Evolutionary conservation across 2,888 invertebrate genomes (phyloP).

Genomic region (Cryptophagus acutangulus): DNA sequence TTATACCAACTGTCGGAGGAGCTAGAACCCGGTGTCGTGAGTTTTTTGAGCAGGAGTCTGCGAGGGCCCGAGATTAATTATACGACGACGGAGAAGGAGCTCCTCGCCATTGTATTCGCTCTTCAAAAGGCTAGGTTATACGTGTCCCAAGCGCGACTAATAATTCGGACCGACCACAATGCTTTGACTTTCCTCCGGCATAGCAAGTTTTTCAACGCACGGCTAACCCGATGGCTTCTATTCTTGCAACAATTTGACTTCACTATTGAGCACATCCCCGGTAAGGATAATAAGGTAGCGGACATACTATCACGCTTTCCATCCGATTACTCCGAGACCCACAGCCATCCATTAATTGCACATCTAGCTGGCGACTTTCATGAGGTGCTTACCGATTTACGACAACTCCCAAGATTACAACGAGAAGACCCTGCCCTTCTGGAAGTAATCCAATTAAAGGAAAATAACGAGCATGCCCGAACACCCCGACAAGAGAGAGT

Average conservation of each 20-base stretch:
- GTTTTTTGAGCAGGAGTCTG: conserved; percentile 16
- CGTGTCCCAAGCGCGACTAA: conserved; percentile 10
- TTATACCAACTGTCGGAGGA: conserved; percentile 14
- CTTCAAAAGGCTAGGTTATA: conserved; percentile 15
- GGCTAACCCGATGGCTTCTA: conserved; percentile 18
- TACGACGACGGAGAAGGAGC: conserved; percentile 22
- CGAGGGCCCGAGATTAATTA: conserved; percentile 17
- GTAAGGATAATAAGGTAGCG: conserved; percentile 15
- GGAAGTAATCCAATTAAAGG: too few relatives aligned
- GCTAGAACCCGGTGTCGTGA: conserved; percentile 15
- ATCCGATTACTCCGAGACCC: too few relatives aligned
- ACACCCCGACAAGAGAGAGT: too few relatives aligned
- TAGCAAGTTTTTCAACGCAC: conserved; percentile 17
- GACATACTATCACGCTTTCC: conserved; percentile 16
- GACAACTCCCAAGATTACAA: too few relatives aligned
- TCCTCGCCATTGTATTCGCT: conserved; percentile 16
- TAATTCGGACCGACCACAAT: conserved; percentile 20
- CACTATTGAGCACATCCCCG: conserved; percentile 13
- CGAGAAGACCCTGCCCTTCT: too few relatives aligned
- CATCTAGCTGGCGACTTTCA: too few relatives aligned
- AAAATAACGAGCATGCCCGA: too few relatives aligned
- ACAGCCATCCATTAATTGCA: too few relatives aligned
- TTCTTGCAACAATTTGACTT: conserved; percentile 15
- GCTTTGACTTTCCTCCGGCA: conserved; percentile 18
- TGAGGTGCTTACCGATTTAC: too few relatives aligned